Evolutionary conservation across 2,797 vertebrate species (phyloP).

Genomic region (Ctenopoma multispine): DNA sequence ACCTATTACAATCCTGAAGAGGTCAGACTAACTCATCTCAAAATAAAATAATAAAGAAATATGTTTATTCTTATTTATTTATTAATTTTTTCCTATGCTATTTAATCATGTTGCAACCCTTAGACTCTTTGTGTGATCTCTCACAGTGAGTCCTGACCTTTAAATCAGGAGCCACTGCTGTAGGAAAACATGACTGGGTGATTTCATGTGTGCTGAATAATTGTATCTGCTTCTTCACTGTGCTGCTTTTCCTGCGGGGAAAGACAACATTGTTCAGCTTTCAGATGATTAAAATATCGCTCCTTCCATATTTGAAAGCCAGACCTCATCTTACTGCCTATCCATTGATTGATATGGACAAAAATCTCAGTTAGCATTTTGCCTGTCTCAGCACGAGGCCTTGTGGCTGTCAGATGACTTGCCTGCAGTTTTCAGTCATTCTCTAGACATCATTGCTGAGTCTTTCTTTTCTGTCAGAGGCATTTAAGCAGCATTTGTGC

Average conservation of each 20-base stretch:
- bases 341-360: conserved; percentile 21
- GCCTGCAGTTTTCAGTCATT: conserved; percentile 10
- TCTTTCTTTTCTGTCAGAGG: conserved; percentile 20
- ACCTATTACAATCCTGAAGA: background rate
- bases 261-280: background rate
- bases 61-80: no score
- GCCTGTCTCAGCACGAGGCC: conserved; percentile 9
- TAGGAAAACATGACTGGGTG: background rate
- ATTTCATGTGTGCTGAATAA: background rate
- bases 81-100: background rate
- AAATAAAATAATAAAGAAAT: no score
- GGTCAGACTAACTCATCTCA: background rate
- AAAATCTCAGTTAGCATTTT: conserved; percentile 3
- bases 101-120: background rate
- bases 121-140: background rate
- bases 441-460: background rate
- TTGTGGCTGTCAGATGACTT: background rate
- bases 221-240: background rate
- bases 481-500: background rate
- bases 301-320: background rate
- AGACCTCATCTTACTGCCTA: background rate
- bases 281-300: conserved; percentile 1
- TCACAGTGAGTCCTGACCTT: background rate
- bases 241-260: background rate
- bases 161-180: background rate